Evolutionary conservation across 2,888 invertebrate species (phyloP), one percentile per base, ranked within the genome.

Genomic region (Entomobrya multifasciata): DNA sequence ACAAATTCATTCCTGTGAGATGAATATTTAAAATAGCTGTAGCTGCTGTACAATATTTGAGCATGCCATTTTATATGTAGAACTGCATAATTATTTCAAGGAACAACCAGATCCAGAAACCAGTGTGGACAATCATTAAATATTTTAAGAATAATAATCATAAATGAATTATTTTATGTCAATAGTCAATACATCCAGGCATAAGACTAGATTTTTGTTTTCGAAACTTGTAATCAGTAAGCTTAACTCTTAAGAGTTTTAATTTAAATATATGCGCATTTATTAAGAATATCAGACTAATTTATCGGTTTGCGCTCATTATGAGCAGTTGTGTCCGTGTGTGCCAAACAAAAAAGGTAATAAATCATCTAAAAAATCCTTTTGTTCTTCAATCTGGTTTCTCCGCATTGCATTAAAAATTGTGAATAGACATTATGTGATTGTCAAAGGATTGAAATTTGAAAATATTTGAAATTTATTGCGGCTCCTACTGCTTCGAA

Each of bases 231-330:
- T n/a, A n/a, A n/a, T n/a, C n/a, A n/a, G n/a, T n/a, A n/a, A n/a
- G n/a, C n/a, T n/a, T n/a, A n/a, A n/a, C n/a, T n/a, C n/a, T n/a
- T n/a, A n/a, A n/a, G n/a, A n/a, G n/a, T n/a, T n/a, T n/a, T n/a
- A 70, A 47, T 25, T 70, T 13, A 47, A 65, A 70, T 70, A 47
- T 70, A 70, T 70, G 70, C 70, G 22, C 47, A 70, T 47, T 47
- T 8, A 25, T 30, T 55, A 52, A 55, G 30, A 17, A 20, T 74
- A 74, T 74, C 70, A 15, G 11, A 20, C 74, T 74, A 55, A 52
- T 74, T 74, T 74, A 74, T 74, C 74, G 52, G 47, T 17, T 25
- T 10, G 10, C n/a, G 49, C 20, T 72, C 49, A 72, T 72, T 72
- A 70, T 41, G 15, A 41, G 11, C 41, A 17, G 8, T 1, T 55